These are phyloP conservation scores for Cherax quadricarinatus DNA, from an alignment of 1,140 invertebrate species.

Conservation along the genomic window DNA sequence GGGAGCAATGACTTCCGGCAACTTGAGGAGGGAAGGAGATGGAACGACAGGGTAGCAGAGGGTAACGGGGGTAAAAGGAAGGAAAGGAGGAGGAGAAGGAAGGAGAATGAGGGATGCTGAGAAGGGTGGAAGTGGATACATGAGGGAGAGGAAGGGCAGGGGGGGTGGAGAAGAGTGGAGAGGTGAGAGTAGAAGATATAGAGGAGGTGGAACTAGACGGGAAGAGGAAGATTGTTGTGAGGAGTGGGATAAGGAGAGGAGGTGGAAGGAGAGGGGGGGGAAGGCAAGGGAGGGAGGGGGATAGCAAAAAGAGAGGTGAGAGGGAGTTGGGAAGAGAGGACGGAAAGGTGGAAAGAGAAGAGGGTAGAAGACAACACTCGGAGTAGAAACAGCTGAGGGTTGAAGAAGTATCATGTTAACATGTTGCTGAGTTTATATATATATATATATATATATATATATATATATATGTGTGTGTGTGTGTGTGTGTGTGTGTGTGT, in stretches of 20 bases:
- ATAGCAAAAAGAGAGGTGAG: not conserved
- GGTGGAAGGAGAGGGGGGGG: not conserved
- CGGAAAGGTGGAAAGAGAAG: not conserved
- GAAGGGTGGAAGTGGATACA: not conserved
- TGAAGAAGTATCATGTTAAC: not conserved
- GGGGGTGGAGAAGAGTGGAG: not conserved
- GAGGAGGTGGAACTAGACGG: not conserved
- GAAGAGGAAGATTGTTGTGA: no score
- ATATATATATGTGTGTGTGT: no score
- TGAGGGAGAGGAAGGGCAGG: not conserved
- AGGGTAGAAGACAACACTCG: not conserved
- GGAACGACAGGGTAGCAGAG: not conserved
- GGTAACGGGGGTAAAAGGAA: not conserved
- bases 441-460: no score
- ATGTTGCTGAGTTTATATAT: no score
- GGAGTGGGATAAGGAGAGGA: not conserved
- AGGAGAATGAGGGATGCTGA: not conserved
- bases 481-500: no score
- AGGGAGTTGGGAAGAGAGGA: not conserved
- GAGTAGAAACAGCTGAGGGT: not conserved
- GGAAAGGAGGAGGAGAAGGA: not conserved
- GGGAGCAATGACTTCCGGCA: no score
- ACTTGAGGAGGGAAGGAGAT: no score
- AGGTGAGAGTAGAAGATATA: not conserved
- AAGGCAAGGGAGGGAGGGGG: not conserved